Conservation (phyloP, 2,113 vertebrate species). For the Formicarius rufipectus region DNA sequence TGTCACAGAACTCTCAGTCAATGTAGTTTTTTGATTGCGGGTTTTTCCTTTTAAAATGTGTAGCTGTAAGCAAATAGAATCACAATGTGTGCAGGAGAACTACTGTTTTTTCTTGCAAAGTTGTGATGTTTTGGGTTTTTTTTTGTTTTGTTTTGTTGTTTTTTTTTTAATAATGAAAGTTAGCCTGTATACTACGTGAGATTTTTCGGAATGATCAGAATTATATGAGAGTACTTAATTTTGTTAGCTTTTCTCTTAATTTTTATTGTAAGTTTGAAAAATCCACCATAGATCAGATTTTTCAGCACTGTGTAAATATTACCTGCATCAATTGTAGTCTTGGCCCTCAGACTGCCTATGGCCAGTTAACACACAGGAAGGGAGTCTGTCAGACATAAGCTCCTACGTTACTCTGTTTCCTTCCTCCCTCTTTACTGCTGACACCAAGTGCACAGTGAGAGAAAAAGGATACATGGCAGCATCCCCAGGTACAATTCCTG, state of each 20-base stretch:
- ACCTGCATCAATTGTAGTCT: background rate
- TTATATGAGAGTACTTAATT: background rate
- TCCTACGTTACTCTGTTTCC: background rate
- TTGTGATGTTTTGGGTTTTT: background rate
- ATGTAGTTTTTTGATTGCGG: background rate
- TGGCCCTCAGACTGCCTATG: background rate
- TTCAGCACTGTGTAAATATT: background rate
- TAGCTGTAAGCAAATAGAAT: background rate
- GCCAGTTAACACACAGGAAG: slow-evolving; percentile 18
- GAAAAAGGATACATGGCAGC: background rate
- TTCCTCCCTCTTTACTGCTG: background rate
- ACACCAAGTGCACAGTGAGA: background rate
- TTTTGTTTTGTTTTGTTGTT: no score
- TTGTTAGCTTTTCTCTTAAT: background rate
- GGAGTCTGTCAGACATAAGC: background rate
- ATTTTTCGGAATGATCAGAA: background rate
- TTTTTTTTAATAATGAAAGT: background rate
- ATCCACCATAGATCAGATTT: background rate
- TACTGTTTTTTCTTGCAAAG: background rate
- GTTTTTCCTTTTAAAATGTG: background rate
- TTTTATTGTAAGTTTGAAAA: background rate
- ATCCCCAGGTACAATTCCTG: background rate
- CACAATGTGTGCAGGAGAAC: background rate
- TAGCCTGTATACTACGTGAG: background rate
- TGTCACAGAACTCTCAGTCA: background rate